Conservation (phyloP, 2,797 vertebrate species). For the Potorous gilbertii region DNA sequence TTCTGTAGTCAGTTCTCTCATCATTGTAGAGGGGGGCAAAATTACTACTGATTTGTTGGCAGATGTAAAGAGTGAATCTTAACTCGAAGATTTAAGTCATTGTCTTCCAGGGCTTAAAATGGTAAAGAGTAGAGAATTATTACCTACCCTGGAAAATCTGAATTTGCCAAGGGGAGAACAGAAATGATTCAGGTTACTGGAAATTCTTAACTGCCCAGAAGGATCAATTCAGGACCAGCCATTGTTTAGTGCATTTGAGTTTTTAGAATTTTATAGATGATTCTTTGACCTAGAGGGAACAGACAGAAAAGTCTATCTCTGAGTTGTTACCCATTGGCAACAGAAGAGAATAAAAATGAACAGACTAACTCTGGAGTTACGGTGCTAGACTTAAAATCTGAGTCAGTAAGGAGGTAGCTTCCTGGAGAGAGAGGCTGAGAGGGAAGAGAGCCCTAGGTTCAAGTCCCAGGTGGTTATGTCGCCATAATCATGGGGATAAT, state of each 20-base stretch:
- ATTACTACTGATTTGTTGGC: not conserved
- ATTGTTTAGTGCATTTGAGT: not conserved
- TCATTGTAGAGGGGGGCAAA: not conserved
- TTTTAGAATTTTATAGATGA: not conserved
- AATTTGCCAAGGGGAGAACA: not conserved
- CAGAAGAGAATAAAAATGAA: not conserved
- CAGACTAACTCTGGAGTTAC: not conserved
- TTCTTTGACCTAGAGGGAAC: not conserved
- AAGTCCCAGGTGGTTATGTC: not conserved
- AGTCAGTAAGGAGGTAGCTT: not conserved
- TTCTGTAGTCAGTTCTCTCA: not conserved
- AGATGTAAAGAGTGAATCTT: rapidly evolving
- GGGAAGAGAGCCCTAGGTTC: not conserved
- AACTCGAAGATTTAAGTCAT: not conserved
- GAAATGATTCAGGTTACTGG: not conserved
- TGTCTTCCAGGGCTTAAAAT: not conserved
- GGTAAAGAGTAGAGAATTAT: not conserved
- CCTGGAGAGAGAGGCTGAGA: not conserved
- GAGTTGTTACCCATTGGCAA: not conserved
- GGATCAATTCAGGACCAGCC: not conserved
- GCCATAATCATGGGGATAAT: not conserved
- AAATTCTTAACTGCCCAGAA: not conserved
- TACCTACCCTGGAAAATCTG: not conserved
- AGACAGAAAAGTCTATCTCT: not conserved
- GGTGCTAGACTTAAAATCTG: not conserved